Conservation (phyloP, 1,140 invertebrate genomes). For the Drosophila equinoxialis region DNA sequence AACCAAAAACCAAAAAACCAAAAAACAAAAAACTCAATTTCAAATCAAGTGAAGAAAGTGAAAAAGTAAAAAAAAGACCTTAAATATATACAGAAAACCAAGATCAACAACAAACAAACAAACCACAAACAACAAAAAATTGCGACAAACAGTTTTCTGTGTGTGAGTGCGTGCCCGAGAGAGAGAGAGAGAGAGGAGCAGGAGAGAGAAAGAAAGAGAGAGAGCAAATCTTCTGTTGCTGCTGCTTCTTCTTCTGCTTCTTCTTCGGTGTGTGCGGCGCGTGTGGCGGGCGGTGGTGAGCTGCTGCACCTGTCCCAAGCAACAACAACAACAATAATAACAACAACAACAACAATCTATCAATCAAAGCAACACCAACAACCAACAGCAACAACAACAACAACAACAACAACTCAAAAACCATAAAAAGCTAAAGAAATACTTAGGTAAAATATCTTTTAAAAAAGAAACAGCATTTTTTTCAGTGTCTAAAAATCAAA, state of each 20-base stretch:
- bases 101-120: constrained; percentile 16
- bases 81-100: background rate
- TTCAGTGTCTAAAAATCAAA: constrained; percentile 29
- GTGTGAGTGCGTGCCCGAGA: constrained; percentile 6
- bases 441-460: constrained; percentile 81
- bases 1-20: too few relatives aligned
- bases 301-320: constrained; percentile 43
- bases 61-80: background rate
- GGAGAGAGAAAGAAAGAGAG: constrained; percentile 11
- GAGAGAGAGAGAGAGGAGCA: constrained; percentile 6
- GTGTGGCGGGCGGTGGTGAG: constrained; percentile 9
- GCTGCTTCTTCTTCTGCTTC: constrained; percentile 32
- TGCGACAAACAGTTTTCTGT: constrained; percentile 10
- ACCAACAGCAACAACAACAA: constrained; percentile 30
- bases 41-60: constrained; percentile 20
- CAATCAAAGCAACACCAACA: constrained; percentile 31
- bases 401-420: constrained; percentile 44
- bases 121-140: constrained; percentile 25
- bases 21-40: too few relatives aligned
- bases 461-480: constrained; percentile 27
- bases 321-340: constrained; percentile 32
- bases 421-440: constrained; percentile 59
- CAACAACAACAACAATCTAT: constrained; percentile 19
- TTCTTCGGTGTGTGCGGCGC: constrained; percentile 2
- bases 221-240: constrained; percentile 39